Conservation (phyloP, 2,797 vertebrate genomes). For the Allobates femoralis region DNA sequence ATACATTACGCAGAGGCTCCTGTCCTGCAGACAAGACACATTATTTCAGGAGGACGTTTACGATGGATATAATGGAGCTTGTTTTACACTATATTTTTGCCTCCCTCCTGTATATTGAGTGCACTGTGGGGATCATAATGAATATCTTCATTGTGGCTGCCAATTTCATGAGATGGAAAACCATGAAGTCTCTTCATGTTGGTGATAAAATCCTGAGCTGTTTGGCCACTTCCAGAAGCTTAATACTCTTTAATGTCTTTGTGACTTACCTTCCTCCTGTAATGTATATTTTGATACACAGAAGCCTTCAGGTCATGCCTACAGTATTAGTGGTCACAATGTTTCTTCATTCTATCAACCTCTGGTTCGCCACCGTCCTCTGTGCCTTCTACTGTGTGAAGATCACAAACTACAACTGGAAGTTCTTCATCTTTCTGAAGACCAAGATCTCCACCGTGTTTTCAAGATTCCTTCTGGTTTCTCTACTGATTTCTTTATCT, state of each 20-base stretch:
- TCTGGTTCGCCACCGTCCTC: constrained; percentile 55
- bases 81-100: neutral
- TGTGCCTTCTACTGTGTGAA: constrained; percentile 64
- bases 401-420: constrained; percentile 63
- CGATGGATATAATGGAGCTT: neutral
- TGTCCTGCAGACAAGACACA: too few species aligned
- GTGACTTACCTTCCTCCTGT: neutral
- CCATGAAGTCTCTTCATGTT: neutral
- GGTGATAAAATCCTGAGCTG: neutral
- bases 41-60: neutral
- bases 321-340: neutral
- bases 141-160: neutral
- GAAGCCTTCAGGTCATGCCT: neutral
- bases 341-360: neutral
- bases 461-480: constrained; percentile 60
- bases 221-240: neutral
- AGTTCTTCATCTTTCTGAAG: constrained; percentile 69
- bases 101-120: neutral
- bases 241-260: neutral
- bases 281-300: neutral
- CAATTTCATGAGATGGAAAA: neutral
- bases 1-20: too few species aligned
- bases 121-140: neutral
- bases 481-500: constrained; percentile 59
- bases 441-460: constrained; percentile 62